Base-by-base conservation (phyloP, 1,140 invertebrate species). In the Cydia pomonella region DNA sequence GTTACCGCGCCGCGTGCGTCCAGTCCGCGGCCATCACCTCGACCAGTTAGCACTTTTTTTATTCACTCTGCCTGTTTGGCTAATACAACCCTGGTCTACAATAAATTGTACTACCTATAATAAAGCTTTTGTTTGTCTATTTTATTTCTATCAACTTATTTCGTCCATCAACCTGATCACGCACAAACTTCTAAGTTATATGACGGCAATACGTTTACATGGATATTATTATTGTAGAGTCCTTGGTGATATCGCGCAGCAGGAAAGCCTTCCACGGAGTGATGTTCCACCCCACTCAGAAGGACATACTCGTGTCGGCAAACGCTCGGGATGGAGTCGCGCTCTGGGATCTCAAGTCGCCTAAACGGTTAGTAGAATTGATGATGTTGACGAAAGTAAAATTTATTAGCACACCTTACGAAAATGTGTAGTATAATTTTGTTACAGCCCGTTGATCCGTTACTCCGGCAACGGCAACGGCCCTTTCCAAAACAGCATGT, bases 291-390 rank as follows among this genome's bases (percentile, higher is more conserved):
- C 98, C 98, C 1, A 88, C 95, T 16, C 97, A 98, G 81, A 95
- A 97, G 0, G 94, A 96, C 83, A 95, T 97, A 76, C 85, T 99
- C 33, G 97, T 96, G 4, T 98, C 97, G 13, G 97, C 97, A 1
- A 99, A 98, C 93, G 96, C 97, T 4, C 96, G 97, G 79, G 96
- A 98, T 83, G 98, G 98, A 2, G 95, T 98, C 53, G 96, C 95
- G 16, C 93, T 99, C 13, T 99, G 97, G 97, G 98, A 99, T 87
- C 93, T 98, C 27, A 92, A 98, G 7, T 96, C 96, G 84, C 97
- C 97, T 16, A 95, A 96, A 89, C 95, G 95, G 97, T 98, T 93
- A 94, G 94, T 93, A 44, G 12, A 50, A 50, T 18, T 44, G 41
- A 16, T 44, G 10, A 44, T 12, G 41, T 16, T 44, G 12, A 12